Base-by-base conservation (phyloP, 2,888 invertebrate genomes). In the Parnassius orleans region DNA sequence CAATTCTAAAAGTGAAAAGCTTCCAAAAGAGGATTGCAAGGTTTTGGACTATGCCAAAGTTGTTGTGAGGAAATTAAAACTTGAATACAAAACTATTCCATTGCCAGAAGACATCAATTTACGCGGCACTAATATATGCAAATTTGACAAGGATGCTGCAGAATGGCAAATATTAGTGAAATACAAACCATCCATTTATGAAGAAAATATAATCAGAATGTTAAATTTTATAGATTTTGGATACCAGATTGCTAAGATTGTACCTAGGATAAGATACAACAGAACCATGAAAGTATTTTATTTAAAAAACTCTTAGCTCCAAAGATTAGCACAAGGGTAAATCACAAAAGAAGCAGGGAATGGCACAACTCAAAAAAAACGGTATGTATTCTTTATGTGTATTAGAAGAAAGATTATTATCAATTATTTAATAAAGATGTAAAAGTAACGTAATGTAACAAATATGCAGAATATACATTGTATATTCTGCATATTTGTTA, bases 201-300 rank as follows among this genome's bases (percentile, higher is more conserved):
- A 97, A 77, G 96, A 96, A 81, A 94, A 95, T 60, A 87, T 96
- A 33, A 86, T 97, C 68, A 93, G 98, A 70, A 93, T 95, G 51
- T 92, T 95, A 61, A 96, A 96, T 81, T 93, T 98, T 75, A 92
- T 96, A 44, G 94, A 95, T 69, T 97, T 98, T 86, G 97, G 97
- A 2, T 93, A 94, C 75, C 93, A 96, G 67, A 93, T 94, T 57
- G 91, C 93, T 3, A 92, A 95, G 58, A 90, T 94, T 56, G 94
- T 95, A 66, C 94, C 95, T n/a, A 93, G 94, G 41, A 93, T 96
- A 53, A 88, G 83, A 57, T 96, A 92, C 75, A 94, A 96, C 75
- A 89, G 92, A 59, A 74, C 86, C 41, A 75, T 91, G 76, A 90
- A 90, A 72, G 83, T 92, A 75, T 90, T 86, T 70, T 88, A 87